phyloP scores from a whole-genome alignment of 1,140 invertebrate species.

The Theocolax elegans region DNA sequence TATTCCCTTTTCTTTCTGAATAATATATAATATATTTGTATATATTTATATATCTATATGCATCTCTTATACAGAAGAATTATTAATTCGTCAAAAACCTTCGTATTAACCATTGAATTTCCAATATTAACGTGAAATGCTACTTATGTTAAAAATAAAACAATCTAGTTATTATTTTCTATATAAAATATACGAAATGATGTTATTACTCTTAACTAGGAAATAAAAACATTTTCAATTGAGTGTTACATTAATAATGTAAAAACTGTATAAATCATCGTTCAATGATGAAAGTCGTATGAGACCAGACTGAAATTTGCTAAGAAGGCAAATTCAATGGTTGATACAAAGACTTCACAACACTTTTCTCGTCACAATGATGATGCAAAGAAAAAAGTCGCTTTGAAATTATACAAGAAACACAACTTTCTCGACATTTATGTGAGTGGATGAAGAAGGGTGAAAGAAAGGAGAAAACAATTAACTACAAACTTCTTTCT shows the following conservation, averaged over 20 bases:
- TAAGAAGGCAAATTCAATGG: conserved; percentile 11
- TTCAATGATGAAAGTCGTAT: too few relatives aligned
- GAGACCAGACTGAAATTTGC: too few relatives aligned
- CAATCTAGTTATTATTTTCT: too few relatives aligned
- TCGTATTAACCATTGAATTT: conserved; percentile 24
- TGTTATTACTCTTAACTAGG: too few relatives aligned
- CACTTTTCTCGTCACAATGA: conserved; percentile 21
- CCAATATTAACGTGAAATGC: conserved; percentile 8
- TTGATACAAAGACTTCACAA: conserved; percentile 34
- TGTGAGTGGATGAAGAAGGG: background rate
- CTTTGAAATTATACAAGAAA: conserved; percentile 7
- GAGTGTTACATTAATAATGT: too few relatives aligned
- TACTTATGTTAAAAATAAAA: too few relatives aligned
- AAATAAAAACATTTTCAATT: too few relatives aligned
- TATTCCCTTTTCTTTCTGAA: conserved; percentile 25
- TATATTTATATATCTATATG: conserved; percentile 37
- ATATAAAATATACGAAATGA: too few relatives aligned
- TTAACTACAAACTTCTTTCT: conserved; percentile 36
- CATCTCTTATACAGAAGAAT: conserved; percentile 31
- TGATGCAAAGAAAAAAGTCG: conserved; percentile 32
- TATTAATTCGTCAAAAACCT: conserved; percentile 34
- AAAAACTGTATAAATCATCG: too few relatives aligned
- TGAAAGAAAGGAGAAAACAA: conserved; percentile 35
- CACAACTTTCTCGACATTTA: conserved; percentile 19
- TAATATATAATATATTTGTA: conserved; percentile 39